Evolutionary conservation across 1,140 invertebrate species (phyloP), one percentile per base, ranked within the genome.

Genomic region (Elymnias hypermnestra): DNA sequence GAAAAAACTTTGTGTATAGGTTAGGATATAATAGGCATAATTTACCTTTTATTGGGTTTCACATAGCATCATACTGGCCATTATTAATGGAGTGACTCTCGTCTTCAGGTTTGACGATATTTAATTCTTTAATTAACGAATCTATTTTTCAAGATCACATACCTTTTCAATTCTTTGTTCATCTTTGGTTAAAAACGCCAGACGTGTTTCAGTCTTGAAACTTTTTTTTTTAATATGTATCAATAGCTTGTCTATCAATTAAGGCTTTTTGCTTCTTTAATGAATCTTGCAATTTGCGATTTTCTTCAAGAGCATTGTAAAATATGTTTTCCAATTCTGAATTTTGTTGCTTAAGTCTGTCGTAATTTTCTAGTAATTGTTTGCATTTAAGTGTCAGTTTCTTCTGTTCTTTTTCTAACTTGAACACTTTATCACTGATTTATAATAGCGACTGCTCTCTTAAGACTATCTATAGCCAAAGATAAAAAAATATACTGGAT

Each of bases 331-430:
- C 95, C 8, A 95, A 74, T 62, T 94, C 92, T 0, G 89, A 75
- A 73, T 94, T 92, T 68, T 95, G 92, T 64, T 92, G 89, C 1
- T 87, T 88, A 3, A 95, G 73, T 49, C 94, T 88, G 59, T 94
- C 91, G 44, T 89, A 91, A 48, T 90, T 92, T 65, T 94, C 93
- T 66, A 92, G 91, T 36, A 94, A 82, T 33, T 94, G 92, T 42
- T 93, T 93, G 52, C 92, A 89, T 79, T 96, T 95, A 5, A 96
- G 75, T 1, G 91, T 89, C 3, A 97, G 86, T 70, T 94, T 92
- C 65, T 96, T 96, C 67, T 96, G 97, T 54, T 98, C 96, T 69
- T 97, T 97, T 77, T 98, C 95, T n/a, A 97, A 77, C 57, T 97
- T 95, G 23, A 97, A 79, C 41, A 96, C 89, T 70, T 93, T 92